phyloP scores from a whole-genome alignment of 1,140 invertebrate genomes.

The Odontomachus brunneus region DNA sequence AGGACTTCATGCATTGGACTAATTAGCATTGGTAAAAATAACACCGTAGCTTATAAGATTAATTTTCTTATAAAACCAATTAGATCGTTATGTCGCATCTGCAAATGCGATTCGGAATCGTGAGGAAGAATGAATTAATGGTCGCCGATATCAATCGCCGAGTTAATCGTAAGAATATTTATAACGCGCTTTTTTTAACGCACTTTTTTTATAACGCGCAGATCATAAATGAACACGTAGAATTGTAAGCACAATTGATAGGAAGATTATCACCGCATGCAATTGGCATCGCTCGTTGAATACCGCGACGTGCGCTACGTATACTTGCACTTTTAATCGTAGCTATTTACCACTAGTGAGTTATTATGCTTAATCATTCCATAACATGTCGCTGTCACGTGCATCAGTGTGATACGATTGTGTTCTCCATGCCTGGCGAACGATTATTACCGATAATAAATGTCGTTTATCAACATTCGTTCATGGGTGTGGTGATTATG shows the following conservation, averaged over 20 bases:
- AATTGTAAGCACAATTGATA: not conserved
- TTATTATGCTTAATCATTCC: not conserved
- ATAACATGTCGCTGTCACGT: not conserved
- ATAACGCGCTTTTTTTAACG: not conserved
- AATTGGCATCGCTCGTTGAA: not conserved
- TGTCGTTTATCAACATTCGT: too few relatives aligned
- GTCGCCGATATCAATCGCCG: not conserved
- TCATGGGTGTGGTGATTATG: conserved; percentile 23
- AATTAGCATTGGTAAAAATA: too few relatives aligned
- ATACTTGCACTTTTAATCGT: not conserved
- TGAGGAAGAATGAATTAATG: not conserved
- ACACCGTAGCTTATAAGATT: too few relatives aligned
- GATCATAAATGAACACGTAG: not conserved
- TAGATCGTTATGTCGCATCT: not conserved
- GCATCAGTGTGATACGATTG: too few relatives aligned
- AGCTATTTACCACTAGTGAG: not conserved
- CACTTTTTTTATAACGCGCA: not conserved
- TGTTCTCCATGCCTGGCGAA: too few relatives aligned
- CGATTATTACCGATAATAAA: too few relatives aligned
- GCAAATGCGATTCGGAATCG: not conserved
- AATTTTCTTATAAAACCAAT: not conserved
- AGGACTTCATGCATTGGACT: too few relatives aligned
- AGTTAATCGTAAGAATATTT: not conserved
- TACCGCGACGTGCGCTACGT: not conserved
- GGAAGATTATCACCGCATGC: not conserved